Base-by-base conservation (phyloP, 2,888 invertebrate species). In the Tetheella fluctuosa region DNA sequence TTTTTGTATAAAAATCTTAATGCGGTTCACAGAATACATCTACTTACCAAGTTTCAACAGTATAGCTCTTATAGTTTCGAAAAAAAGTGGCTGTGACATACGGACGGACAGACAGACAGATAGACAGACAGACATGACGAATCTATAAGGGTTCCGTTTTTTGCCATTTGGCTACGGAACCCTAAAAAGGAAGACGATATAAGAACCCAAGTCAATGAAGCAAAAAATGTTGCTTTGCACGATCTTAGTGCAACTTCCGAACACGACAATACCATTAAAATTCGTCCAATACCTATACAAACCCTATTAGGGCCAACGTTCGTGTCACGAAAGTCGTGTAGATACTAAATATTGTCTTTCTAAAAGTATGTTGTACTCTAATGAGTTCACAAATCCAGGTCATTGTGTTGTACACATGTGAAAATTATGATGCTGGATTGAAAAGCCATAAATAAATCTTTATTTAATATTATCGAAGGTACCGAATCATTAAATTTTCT, bases 181-280 rank as follows among this genome's bases (percentile, higher is more conserved):
- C 54, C 30, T 34, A 54, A 55, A 34, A 48, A 48, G 3, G 48
- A 48, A 55, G 30, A 30, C 15, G 62, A 57, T 62, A 64, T 64
- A 69, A 73, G 71, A 74, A 71, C 66, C 64, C 59, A 61, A 62
- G 64, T 70, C 60, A 59, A 59, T 63, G 12, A 68, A 70, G 79
- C 76, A 85, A 85, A 86, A 88, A 84, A 84, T 74, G 73, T 73
- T 74, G 76, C 71, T 78, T 74, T 83, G 85, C 86, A 85, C 82
- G 84, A 83, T 72, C 76, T 79, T 77, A 86, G 79, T 79, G 81
- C 74, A 80, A 81, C 83, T 84, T 77, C 83, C 81, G 79, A 85
- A 88, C 86, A 87, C 80, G 85, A 86, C 81, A 55, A 55, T 55
- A 34, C 55, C 34, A 55, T 55, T 55, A 55, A 55, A 55, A 30